Base-by-base conservation (phyloP, 2,888 invertebrate genomes). In the Phlogophora meticulosa region DNA sequence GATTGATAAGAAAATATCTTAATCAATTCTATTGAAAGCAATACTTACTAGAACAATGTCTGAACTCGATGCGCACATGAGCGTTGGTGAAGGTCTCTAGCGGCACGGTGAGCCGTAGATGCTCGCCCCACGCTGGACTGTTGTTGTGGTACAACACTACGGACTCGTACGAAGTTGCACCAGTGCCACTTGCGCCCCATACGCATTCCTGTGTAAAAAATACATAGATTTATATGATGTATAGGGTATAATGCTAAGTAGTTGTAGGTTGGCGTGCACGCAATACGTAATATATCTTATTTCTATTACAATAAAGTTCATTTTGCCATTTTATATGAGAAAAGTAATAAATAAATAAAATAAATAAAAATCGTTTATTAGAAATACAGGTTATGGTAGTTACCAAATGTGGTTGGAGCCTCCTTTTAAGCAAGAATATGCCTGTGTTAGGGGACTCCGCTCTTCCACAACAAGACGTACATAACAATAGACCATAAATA, bases 71-170 rank as follows among this genome's bases (percentile, higher is more conserved):
- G 70, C 99, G 96, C 3, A 99, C 97, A 91, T 99, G 99, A 20
- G 98, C 98, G n/a, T 97, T 97, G 43, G 98, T 98, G 93, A 99
- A 99, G 78, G 98, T 98, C 87, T 99, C 99, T 73, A 99, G 97
- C 4, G 99, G 99, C 60, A 99, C 97, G 7, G 98, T 98, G 73
- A 99, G 96, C 72, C 98, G 96, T 48, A 98, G 96, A 81, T 98
- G 98, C 91, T 99, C 99, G 70, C 97, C 97, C 99, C 99, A 99
- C 70, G 97, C 97, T 0, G 99, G 99, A 34, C 97, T 97, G 93
- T 99, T 99, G 94, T 98, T 98, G 94, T 99, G 99, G 90, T 99
- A 99, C 81, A 99, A 96, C 28, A 99, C 98, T 90, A 98, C 96
- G 15, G 98, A 98, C 88, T 98, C 98, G 93, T 98, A 99, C 0